phyloP scores from a whole-genome alignment of 1,140 invertebrate genomes.

The Drosophila dunni region DNA sequence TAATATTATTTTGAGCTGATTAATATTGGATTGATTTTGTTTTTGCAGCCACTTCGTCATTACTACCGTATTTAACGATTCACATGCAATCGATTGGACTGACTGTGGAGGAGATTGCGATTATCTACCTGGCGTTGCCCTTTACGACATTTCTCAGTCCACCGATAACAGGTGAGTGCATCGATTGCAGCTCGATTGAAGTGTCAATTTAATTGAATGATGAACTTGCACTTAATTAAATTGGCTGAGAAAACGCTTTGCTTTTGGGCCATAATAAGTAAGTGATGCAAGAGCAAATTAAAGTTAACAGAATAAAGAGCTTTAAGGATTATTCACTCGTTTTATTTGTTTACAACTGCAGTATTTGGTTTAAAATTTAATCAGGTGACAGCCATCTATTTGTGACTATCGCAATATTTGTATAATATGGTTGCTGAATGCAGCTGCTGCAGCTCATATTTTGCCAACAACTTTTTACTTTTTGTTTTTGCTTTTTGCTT shows the following conservation, averaged over 20 bases:
- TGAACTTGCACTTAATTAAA: slow-evolving; percentile 27
- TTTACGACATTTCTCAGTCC: slow-evolving; percentile 92
- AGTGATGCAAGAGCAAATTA: not conserved
- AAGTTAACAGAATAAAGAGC: not conserved
- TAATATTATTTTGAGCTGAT: slow-evolving; percentile 18
- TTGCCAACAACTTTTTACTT: slow-evolving; percentile 3
- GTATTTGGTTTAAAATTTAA: slow-evolving; percentile 14
- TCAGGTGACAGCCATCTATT: slow-evolving; percentile 30
- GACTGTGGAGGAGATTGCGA: slow-evolving; percentile 92
- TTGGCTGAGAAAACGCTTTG: not conserved
- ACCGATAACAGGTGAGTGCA: slow-evolving; percentile 89
- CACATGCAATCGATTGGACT: slow-evolving; percentile 95
- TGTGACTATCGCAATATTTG: slow-evolving; percentile 32
- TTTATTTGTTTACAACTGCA: slow-evolving; percentile 1
- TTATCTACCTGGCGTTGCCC: slow-evolving; percentile 93
- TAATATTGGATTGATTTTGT: slow-evolving; percentile 25
- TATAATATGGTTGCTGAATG: slow-evolving; percentile 15
- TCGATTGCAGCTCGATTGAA: slow-evolving; percentile 47
- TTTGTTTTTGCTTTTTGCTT: not conserved
- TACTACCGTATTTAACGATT: slow-evolving; percentile 93
- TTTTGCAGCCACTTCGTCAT: slow-evolving; percentile 89
- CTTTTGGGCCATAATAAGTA: not conserved
- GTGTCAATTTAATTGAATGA: slow-evolving; percentile 51
- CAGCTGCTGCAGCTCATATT: slow-evolving; percentile 15
- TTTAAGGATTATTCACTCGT: not conserved